Conservation (phyloP, 1,140 invertebrate genomes). For the Chrysopa pallens region DNA sequence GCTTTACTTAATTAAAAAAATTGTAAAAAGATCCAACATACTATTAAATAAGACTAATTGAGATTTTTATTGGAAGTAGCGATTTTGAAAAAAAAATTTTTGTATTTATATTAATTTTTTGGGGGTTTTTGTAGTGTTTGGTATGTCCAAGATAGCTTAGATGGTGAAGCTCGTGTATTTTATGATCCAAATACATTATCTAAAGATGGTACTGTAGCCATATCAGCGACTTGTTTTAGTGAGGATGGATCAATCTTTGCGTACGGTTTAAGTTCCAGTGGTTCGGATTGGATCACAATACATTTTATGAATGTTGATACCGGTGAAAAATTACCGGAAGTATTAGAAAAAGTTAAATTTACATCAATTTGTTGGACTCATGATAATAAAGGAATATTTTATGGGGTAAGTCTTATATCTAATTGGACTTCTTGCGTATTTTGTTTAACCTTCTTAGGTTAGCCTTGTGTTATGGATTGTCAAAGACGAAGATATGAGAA, state of each 20-base stretch:
- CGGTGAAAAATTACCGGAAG: constrained; percentile 74
- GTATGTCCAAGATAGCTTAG: constrained; percentile 72
- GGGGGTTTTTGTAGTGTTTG: constrained; percentile 50
- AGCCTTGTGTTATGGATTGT: too few relatives aligned
- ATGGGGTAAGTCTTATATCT: constrained; percentile 45
- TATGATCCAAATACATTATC: constrained; percentile 88
- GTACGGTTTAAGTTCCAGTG: constrained; percentile 79
- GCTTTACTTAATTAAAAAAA: too few relatives aligned
- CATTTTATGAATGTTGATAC: constrained; percentile 62
- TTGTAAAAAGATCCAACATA: too few relatives aligned
- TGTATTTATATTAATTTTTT: constrained; percentile 3
- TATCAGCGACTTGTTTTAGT: constrained; percentile 65
- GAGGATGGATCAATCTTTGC: constrained; percentile 81
- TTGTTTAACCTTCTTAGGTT: too few relatives aligned
- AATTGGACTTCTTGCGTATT: too few relatives aligned
- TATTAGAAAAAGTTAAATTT: constrained; percentile 82
- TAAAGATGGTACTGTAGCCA: constrained; percentile 80
- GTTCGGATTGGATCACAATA: constrained; percentile 91
- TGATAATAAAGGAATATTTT: constrained; percentile 90
- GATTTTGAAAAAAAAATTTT: constrained; percentile 16
- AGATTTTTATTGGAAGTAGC: too few relatives aligned
- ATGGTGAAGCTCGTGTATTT: constrained; percentile 71
- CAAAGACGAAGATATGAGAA: too few relatives aligned
- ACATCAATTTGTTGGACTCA: constrained; percentile 85
- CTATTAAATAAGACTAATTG: too few relatives aligned